Evolutionary conservation across 1,140 invertebrate species (phyloP).

Genomic region (Mactra quadrangularis): DNA sequence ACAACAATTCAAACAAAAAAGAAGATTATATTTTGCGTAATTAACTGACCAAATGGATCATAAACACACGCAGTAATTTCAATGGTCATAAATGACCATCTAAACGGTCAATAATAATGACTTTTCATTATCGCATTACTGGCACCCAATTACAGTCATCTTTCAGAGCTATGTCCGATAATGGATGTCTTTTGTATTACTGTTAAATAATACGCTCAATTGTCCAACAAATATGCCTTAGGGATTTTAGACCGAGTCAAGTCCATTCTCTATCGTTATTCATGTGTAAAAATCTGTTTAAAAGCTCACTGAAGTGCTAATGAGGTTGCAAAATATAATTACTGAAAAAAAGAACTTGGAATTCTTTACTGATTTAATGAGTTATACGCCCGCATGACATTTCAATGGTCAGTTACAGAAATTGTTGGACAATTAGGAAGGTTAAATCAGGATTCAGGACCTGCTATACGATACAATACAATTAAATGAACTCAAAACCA

Average conservation of each 20-base stretch:
- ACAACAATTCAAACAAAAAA: too few species aligned
- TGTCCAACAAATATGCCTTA: slow-evolving; percentile 5
- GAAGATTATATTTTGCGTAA: neutral
- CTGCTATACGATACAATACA: too few species aligned
- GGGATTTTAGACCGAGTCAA: neutral
- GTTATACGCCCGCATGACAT: neutral
- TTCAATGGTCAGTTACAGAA: neutral
- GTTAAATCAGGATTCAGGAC: neutral
- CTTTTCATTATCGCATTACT: slow-evolving; percentile 45
- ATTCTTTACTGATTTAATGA: slow-evolving; percentile 25
- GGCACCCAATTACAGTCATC: slow-evolving; percentile 30
- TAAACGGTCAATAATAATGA: slow-evolving; percentile 42
- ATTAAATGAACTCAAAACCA: slow-evolving; percentile 1
- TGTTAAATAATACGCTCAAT: slow-evolving; percentile 24
- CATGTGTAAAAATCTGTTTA: slow-evolving; percentile 47
- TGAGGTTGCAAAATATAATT: slow-evolving; percentile 57
- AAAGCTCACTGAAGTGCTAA: slow-evolving; percentile 44
- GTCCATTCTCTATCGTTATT: slow-evolving; percentile 20
- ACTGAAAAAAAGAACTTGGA: neutral
- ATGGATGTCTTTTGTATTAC: slow-evolving; percentile 55
- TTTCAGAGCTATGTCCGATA: slow-evolving; percentile 24
- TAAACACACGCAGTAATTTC: neutral
- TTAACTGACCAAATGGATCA: slow-evolving; percentile 26
- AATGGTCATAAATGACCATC: slow-evolving; percentile 6
- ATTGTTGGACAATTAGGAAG: neutral